These are phyloP conservation scores for Pyrochroa serraticornis DNA, from an alignment of 2,888 invertebrate genomes.

Conservation along the genomic window DNA sequence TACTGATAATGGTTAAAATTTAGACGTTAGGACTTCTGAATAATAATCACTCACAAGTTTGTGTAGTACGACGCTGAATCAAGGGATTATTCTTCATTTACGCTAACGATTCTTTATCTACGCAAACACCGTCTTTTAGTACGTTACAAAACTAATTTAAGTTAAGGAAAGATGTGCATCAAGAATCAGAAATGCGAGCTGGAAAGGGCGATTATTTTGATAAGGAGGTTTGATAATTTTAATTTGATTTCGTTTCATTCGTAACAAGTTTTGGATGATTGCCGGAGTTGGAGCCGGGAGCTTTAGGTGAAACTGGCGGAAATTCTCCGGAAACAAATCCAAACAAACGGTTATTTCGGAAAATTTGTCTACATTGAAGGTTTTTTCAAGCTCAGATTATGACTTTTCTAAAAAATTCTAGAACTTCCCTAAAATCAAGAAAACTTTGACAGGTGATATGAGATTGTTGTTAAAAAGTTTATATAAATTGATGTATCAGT, in stretches of 20 bases:
- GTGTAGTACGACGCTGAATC: background rate
- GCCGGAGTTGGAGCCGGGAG: too few relatives aligned
- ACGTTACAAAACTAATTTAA: conserved; percentile 23
- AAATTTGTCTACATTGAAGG: too few relatives aligned
- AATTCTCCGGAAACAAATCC: too few relatives aligned
- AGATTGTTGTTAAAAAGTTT: too few relatives aligned
- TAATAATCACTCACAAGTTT: conserved; percentile 9
- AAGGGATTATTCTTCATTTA: conserved; percentile 3
- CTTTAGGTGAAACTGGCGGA: too few relatives aligned
- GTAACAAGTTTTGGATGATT: too few relatives aligned
- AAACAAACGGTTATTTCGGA: too few relatives aligned
- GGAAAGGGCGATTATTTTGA: conserved; percentile 25
- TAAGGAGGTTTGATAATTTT: conserved; percentile 19
- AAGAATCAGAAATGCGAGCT: conserved; percentile 6
- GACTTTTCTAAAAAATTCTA: too few relatives aligned
- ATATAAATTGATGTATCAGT: too few relatives aligned
- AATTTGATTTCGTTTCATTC: background rate
- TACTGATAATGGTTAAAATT: conserved; percentile 27
- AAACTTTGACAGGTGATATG: too few relatives aligned
- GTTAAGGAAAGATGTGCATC: conserved; percentile 27
- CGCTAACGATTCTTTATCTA: conserved; percentile 17
- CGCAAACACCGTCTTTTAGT: conserved; percentile 5
- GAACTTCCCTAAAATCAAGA: too few relatives aligned
- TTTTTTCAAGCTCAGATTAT: too few relatives aligned
- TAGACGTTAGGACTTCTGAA: conserved; percentile 3